Evolutionary conservation across 2,797 vertebrate species (phyloP).

Genomic region (Lithobates pipiens): DNA sequence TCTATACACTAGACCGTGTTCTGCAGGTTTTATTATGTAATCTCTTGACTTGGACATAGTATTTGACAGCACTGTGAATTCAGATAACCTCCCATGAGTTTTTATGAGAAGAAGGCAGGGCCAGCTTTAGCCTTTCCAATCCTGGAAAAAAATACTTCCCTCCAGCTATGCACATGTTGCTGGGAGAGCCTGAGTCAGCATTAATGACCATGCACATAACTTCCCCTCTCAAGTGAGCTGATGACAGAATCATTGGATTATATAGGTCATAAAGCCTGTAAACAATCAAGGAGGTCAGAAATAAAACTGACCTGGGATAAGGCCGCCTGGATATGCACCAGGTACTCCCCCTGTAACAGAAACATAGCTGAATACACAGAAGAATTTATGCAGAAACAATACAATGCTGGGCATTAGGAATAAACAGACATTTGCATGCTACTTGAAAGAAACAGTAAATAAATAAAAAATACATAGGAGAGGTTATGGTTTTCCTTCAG

Average conservation of each 20-base stretch:
- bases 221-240: background rate
- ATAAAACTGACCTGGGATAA: constrained; percentile 48
- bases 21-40: constrained; percentile 38
- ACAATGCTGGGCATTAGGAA: background rate
- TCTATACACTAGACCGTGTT: background rate
- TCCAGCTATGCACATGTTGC: constrained; percentile 24
- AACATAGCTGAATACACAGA: background rate
- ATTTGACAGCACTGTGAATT: constrained; percentile 4
- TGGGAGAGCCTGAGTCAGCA: constrained; percentile 30
- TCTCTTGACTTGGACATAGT: constrained; percentile 5
- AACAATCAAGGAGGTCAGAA: background rate
- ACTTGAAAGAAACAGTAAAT: no score
- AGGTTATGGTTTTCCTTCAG: no score
- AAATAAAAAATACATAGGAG: no score
- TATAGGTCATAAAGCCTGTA: background rate
- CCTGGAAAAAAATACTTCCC: constrained; percentile 35
- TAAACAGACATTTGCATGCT: background rate
- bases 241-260: constrained; percentile 2
- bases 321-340: constrained; percentile 51
- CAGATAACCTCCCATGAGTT: constrained; percentile 25
- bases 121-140: constrained; percentile 21
- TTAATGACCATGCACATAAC: constrained; percentile 8
- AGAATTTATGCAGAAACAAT: background rate
- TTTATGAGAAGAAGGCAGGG: constrained; percentile 4
- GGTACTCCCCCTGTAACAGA: constrained; percentile 46